Evolutionary conservation across 2,888 invertebrate genomes (phyloP).

Genomic region (Eulithis testata): DNA sequence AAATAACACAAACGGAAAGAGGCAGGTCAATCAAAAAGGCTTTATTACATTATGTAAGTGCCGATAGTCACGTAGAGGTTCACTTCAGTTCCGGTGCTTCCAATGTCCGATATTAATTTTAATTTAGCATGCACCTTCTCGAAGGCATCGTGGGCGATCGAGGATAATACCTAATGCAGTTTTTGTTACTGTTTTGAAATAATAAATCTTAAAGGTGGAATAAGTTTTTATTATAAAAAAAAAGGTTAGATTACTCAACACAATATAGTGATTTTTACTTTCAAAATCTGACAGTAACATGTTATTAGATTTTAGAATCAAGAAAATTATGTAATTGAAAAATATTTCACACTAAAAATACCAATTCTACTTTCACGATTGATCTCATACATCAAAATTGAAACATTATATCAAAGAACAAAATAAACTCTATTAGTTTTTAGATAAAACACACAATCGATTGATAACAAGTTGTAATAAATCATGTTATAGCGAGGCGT

Average conservation of each 20-base stretch:
- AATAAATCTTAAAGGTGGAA: too few relatives aligned
- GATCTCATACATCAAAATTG: slow-evolving; percentile 61
- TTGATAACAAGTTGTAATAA: slow-evolving; percentile 57
- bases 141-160: not conserved
- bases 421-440: slow-evolving; percentile 50
- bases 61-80: slow-evolving; percentile 33
- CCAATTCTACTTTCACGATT: slow-evolving; percentile 60
- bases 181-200: too few relatives aligned
- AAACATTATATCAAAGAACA: slow-evolving; percentile 48
- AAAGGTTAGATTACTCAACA: too few relatives aligned
- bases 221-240: too few relatives aligned
- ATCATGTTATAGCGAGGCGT: slow-evolving; percentile 68
- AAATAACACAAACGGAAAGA: too few relatives aligned
- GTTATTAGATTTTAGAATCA: not conserved
- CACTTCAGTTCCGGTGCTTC: slow-evolving; percentile 31
- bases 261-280: too few relatives aligned
- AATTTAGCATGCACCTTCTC: slow-evolving; percentile 11
- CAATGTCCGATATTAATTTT: not conserved
- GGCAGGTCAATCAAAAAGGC: not conserved
- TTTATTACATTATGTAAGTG: not conserved
- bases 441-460: slow-evolving; percentile 54
- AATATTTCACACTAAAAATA: slow-evolving; percentile 47
- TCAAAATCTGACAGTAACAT: not conserved
- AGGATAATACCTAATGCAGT: too few relatives aligned
- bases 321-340: slow-evolving; percentile 24